Conservation (phyloP, 2,113 vertebrate species). For the Halichoerus grypus region DNA sequence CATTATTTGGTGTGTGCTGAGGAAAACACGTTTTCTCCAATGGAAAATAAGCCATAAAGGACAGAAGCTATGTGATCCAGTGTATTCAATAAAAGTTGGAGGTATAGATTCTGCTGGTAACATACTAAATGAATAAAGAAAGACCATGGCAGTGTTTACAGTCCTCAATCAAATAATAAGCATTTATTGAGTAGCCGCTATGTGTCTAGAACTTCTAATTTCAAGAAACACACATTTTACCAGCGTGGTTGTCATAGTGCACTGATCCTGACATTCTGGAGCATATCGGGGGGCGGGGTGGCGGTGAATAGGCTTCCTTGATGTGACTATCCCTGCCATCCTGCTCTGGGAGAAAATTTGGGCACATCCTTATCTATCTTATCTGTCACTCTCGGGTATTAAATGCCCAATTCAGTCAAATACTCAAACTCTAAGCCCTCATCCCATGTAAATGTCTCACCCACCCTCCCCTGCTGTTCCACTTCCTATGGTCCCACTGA, state of each 20-base stretch:
- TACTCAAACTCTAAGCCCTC: neutral
- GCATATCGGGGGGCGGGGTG: neutral
- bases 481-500: neutral
- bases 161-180: constrained; percentile 52
- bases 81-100: constrained; percentile 68
- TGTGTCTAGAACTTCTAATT: constrained; percentile 49
- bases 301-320: neutral
- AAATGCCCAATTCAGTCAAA: neutral
- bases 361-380: neutral
- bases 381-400: neutral
- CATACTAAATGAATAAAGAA: constrained; percentile 3
- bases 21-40: constrained; percentile 80
- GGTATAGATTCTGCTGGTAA: constrained; percentile 40
- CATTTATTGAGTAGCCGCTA: neutral
- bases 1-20: constrained; percentile 80
- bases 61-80: constrained; percentile 73
- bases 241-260: neutral
- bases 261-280: neutral
- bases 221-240: constrained; percentile 40
- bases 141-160: constrained; percentile 47
- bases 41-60: constrained; percentile 81
- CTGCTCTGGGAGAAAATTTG: neutral
- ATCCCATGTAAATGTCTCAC: neutral
- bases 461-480: neutral
- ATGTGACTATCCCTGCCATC: neutral